These are phyloP conservation scores for Chrysoperla carnea DNA, from an alignment of 1,140 invertebrate species.

Conservation along the genomic window DNA sequence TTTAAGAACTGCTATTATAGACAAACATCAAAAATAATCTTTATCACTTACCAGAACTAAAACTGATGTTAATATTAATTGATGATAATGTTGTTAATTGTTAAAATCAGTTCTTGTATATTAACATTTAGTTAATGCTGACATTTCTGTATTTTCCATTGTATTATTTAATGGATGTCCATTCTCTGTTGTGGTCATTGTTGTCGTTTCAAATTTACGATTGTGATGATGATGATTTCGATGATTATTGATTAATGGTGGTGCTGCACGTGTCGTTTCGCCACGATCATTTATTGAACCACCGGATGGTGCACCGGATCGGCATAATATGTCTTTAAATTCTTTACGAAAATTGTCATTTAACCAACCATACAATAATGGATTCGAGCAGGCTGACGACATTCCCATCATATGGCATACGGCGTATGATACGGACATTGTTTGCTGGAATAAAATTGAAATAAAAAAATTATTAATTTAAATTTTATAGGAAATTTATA, in stretches of 20 bases:
- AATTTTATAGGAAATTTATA: too few relatives aligned
- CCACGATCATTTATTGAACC: conserved; percentile 5
- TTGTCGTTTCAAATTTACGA: conserved; percentile 33
- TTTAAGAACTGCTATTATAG: too few relatives aligned
- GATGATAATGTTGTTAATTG: too few relatives aligned
- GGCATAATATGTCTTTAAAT: conserved; percentile 72
- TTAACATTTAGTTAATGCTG: conserved; percentile 6
- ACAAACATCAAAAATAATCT: too few relatives aligned
- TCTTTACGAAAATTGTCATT: conserved; percentile 98
- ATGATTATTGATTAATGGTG: neutral
- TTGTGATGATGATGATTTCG: neutral
- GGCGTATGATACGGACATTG: conserved; percentile 45
- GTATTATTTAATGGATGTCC: conserved; percentile 3
- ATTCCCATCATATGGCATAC: conserved; percentile 72
- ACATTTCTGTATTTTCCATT: conserved; percentile 6
- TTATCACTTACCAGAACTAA: too few relatives aligned
- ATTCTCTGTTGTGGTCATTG: conserved; percentile 12
- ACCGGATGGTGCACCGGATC: conserved; percentile 32
- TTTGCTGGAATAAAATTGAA: conserved; percentile 21
- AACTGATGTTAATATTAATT: too few relatives aligned
- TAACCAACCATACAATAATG: conserved; percentile 92
- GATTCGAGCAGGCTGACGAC: conserved; percentile 71
- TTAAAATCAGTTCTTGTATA: neutral
- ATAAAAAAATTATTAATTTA: neutral
- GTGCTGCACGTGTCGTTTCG: neutral